Evolutionary conservation across 2,113 vertebrate species (phyloP), one percentile per base, ranked within the genome.

Genomic region (Eleginops maclovinus): DNA sequence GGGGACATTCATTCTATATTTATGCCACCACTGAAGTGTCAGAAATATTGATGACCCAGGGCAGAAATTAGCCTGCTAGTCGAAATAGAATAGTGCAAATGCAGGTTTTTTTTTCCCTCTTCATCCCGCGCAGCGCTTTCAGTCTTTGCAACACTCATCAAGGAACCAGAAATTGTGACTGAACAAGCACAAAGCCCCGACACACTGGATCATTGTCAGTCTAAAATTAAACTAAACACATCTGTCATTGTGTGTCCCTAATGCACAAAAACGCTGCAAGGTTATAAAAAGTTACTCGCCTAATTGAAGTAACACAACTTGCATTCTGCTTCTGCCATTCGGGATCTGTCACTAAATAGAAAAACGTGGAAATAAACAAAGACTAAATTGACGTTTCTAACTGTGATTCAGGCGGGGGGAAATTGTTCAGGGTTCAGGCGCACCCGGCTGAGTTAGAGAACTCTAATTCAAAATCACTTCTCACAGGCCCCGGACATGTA

Each of bases 31-130:
- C 62, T 68, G 72, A 87, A 86, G 76, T 90, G 89, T 90, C 89
- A 89, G 80, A 91, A 94, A 93, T 92, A 93, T 91, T 89, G 93
- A 94, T 91, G 89, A 91, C 91, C 87, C 74, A 77, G 71, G 81
- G 88, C 86, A 80, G 78, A 92, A 93, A 92, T 93, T 83, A 90
- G 88, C 75, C 72, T 43, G 77, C 80, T 77, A 88, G 87, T 94
- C 91, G 90, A 85, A 88, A 83, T 36, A 74, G 87, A 90, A 86
- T 62, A 70, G 74, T 72, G 80, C 81, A 79, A 86, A 84, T 73
- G 77, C 81, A 75, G 67, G 44, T 4, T 24, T 74, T 80, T 78
- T 80, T 80, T 80, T 78, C 77, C 24, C 62, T 76, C 73, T 81
- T 75, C 65, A 86, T 81, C 72, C 70, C 3, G 17, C 10, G 49